Percentiles rank a stretch among this genome's conserved stretches.
phyloP scores from a whole-genome alignment of 2,797 vertebrate genomes.

The Anas flavirostris region DNA sequence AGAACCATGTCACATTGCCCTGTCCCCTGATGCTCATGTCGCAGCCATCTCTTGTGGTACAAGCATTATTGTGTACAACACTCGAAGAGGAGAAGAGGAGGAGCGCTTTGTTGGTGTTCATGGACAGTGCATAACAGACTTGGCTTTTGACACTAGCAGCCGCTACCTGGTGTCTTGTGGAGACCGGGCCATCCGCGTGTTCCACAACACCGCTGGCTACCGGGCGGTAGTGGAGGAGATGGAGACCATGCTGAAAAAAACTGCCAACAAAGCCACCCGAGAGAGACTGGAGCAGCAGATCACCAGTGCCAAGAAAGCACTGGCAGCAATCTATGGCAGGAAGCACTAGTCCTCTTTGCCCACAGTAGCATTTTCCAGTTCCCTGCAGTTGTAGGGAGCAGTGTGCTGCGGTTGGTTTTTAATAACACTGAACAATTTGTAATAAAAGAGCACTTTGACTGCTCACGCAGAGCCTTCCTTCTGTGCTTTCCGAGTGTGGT shows the following conservation, averaged over 20 bases:
- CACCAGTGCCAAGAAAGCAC: constrained; percentile 80
- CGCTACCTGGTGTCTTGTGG: constrained; percentile 89
- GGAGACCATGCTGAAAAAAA: constrained; percentile 87
- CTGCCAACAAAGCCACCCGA: constrained; percentile 84
- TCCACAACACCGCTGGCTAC: constrained; percentile 91
- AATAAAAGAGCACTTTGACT: constrained; percentile 43
- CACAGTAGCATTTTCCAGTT: accelerated
- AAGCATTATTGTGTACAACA: constrained; percentile 83
- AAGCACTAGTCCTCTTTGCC: constrained; percentile 64
- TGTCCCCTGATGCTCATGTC: constrained; percentile 89
- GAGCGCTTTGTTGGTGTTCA: constrained; percentile 86
- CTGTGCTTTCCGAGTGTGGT: accelerated
- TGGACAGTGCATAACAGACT: constrained; percentile 78
- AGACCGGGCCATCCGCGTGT: constrained; percentile 86
- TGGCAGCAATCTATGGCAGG: constrained; percentile 82
- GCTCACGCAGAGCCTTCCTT: accelerated
- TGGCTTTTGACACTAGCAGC: constrained; percentile 88
- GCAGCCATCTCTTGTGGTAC: constrained; percentile 84
- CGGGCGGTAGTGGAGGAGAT: constrained; percentile 88
- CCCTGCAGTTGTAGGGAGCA: not conserved
- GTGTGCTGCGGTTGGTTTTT: not conserved
- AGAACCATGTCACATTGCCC: constrained; percentile 81
- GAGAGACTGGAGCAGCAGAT: constrained; percentile 92
- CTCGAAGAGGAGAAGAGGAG: constrained; percentile 83
- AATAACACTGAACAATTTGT: not conserved